Conservation (phyloP, 2,797 vertebrate genomes). For the Buceros bicornis region DNA sequence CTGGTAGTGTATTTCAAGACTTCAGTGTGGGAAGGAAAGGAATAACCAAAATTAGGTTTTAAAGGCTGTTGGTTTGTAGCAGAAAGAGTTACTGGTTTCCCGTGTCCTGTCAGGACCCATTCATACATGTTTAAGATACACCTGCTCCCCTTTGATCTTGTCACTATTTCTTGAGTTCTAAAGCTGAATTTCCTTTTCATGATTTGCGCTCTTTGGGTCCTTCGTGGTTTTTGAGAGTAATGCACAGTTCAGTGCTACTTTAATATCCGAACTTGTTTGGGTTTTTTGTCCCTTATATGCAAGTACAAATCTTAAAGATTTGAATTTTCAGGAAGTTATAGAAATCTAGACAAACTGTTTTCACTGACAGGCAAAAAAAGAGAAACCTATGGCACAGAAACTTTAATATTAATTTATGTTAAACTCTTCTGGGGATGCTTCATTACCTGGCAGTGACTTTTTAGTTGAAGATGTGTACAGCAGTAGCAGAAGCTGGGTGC, state of each 20-base stretch:
- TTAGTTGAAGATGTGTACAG: not conserved
- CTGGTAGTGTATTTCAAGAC: accelerated
- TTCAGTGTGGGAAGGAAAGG: not conserved
- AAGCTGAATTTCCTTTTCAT: not conserved
- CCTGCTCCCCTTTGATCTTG: not conserved
- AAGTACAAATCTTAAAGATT: not conserved
- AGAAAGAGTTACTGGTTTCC: not conserved
- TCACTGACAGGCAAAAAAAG: not conserved
- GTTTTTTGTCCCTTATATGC: not conserved
- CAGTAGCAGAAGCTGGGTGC: not conserved
- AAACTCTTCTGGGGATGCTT: constrained; percentile 11
- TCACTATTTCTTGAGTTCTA: not conserved
- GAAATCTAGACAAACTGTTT: not conserved
- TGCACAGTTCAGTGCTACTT: not conserved
- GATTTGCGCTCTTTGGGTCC: not conserved
- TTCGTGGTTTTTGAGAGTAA: not conserved
- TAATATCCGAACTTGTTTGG: not conserved
- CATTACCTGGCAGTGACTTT: not conserved
- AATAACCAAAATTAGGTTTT: not conserved
- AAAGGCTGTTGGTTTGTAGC: not conserved
- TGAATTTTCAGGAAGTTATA: not conserved
- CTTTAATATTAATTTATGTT: constrained; percentile 50
- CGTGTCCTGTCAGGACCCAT: accelerated
- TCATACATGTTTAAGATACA: accelerated
- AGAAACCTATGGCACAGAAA: not conserved